Evolutionary conservation across 1,140 invertebrate genomes (phyloP).

Genomic region (Drosophila kepulauana): DNA sequence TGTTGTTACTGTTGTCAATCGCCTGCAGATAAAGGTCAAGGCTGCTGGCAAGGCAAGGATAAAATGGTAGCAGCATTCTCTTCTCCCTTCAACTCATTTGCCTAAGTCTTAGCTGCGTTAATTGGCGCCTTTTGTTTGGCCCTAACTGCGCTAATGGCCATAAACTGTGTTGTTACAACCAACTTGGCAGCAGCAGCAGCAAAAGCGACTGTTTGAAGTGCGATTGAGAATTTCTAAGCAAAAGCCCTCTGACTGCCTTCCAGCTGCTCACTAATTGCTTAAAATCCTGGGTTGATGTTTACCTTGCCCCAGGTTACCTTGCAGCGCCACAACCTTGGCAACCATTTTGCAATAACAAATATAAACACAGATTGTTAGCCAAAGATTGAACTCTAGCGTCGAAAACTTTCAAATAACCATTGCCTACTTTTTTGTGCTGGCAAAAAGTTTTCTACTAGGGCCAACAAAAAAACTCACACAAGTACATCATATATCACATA

Average conservation of each 20-base stretch:
- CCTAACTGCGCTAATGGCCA: slow-evolving; percentile 69
- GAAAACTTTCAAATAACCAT: slow-evolving; percentile 1
- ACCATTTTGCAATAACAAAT: slow-evolving; percentile 22
- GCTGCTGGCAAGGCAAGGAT: slow-evolving; percentile 48
- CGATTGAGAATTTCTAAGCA: slow-evolving; percentile 72
- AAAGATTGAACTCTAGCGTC: neutral
- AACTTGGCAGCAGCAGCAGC: slow-evolving; percentile 9
- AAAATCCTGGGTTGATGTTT: slow-evolving; percentile 35
- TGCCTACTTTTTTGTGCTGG: slow-evolving; percentile 19
- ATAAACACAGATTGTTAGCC: neutral
- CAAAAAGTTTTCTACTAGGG: neutral
- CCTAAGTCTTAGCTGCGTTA: slow-evolving; percentile 66
- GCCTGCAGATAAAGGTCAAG: slow-evolving; percentile 78
- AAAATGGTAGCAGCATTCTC: neutral
- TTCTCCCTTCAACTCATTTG: slow-evolving; percentile 48
- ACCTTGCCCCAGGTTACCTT: slow-evolving; percentile 36
- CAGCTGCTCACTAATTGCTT: slow-evolving; percentile 58
- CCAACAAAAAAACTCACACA: neutral
- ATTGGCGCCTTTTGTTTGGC: slow-evolving; percentile 77
- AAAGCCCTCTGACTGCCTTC: neutral
- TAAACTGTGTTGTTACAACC: slow-evolving; percentile 55
- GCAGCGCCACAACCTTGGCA: slow-evolving; percentile 22
- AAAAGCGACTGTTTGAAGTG: slow-evolving; percentile 63
- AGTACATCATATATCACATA: neutral
- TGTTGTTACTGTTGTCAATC: slow-evolving; percentile 10